Evolutionary conservation across 2,113 vertebrate species (phyloP), one percentile per base, ranked within the genome.

Genomic region (Onychostruthus taczanowskii): DNA sequence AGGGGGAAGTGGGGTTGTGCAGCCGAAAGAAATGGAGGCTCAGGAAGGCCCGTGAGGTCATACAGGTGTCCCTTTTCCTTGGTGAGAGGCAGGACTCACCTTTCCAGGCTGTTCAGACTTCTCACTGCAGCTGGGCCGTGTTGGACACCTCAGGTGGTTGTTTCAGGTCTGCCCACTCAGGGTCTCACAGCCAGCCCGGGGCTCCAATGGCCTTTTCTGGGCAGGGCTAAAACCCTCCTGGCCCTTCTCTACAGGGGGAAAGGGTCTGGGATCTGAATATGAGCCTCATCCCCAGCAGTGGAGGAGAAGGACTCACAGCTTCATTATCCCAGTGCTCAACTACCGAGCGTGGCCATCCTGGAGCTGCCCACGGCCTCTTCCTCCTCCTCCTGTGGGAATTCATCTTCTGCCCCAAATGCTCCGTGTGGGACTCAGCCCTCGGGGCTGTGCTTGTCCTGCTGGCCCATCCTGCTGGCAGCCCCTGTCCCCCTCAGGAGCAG

Each of bases 371-470:
- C 1, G 22, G 17, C 53, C 26, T n/a, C 37, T 9, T 37, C 56
- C 56, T 39, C 63, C 21, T 93, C 58, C 39, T 85, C 39, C 75
- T 4, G 1, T 23, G 22, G 9, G 64, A 30, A 28, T 19, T 22
- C 23, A 4, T 27, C 31, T 58, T 3, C 87, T 47, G 28, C n/a
- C 2, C 16, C 64, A 84, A 77, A 44, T 21, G 18, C 5, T 8
- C 39, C 2, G 0, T 0, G 0, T 33, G 47, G 73, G 6, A 22
- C 56, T n/a, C 3, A 0, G 23, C 12, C 11, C 52, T 11, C 0
- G 1, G 41, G 44, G 84, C 2, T 2, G 30, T 16, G 1, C 26
- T 12, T 44, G 55, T n/a, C n/a, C 68, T 76, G 55, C 11, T 6
- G 2, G 13, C 9, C 53, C 52, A 0, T 33, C 14, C 47, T n/a